Conservation (phyloP, 1,140 invertebrate genomes). For the Diploscapter pachys region DNA sequence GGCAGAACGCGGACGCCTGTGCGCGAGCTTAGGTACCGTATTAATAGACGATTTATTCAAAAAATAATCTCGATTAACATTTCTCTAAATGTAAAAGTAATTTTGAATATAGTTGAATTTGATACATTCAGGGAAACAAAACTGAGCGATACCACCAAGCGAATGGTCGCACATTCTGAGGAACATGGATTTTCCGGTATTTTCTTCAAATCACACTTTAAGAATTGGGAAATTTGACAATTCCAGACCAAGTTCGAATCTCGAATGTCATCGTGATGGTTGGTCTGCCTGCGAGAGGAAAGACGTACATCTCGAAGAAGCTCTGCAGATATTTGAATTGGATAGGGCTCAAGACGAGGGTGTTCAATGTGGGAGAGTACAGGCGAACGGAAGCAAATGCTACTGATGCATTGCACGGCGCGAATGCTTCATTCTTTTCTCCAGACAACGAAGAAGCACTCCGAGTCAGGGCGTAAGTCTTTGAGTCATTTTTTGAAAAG, state of each 20-base stretch:
- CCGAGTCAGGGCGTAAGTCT: conserved; percentile 51
- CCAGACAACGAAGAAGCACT: conserved; percentile 53
- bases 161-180: conserved; percentile 23
- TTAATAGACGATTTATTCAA: too few species aligned
- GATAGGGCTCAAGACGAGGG: conserved; percentile 57
- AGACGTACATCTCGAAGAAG: conserved; percentile 98
- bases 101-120: too few species aligned
- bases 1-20: too few species aligned
- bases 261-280: conserved; percentile 90
- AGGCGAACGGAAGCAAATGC: conserved; percentile 42
- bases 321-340: conserved; percentile 57
- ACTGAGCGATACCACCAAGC: conserved; percentile 12
- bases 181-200: conserved; percentile 29
- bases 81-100: too few species aligned
- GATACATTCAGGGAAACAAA: too few species aligned
- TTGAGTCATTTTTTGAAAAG: conserved; percentile 1
- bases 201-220: neutral
- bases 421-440: conserved; percentile 71
- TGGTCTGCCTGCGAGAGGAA: conserved; percentile 85
- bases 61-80: too few species aligned
- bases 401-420: conserved; percentile 68
- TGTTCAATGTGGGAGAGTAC: conserved; percentile 58
- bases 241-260: conserved; percentile 53
- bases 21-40: too few species aligned
- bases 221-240: neutral